Conservation (phyloP, 2,888 invertebrate genomes). For the Heliconius cydno region DNA sequence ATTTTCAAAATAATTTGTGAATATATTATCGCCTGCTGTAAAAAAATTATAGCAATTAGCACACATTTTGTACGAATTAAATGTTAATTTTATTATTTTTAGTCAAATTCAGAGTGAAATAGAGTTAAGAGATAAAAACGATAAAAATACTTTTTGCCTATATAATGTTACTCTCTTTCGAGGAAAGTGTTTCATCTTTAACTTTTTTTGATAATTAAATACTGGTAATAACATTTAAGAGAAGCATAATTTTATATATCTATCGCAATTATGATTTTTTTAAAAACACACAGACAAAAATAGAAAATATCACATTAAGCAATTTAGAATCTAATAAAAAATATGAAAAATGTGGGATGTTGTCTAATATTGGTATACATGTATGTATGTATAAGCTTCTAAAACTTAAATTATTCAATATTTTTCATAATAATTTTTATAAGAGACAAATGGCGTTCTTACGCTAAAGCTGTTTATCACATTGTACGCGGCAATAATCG, state of each 20-base stretch:
- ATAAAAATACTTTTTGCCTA: not conserved
- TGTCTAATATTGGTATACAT: not conserved
- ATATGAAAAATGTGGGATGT: not conserved
- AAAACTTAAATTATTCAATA: not conserved
- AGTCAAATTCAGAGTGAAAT: conserved; percentile 5
- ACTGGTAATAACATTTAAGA: not conserved
- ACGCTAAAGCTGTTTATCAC: conserved; percentile 2
- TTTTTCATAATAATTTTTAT: not conserved
- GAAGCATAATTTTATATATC: not conserved
- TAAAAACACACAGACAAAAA: not conserved
- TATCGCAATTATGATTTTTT: not conserved
- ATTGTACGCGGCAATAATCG: conserved; percentile 22
- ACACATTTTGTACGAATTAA: conserved; percentile 20
- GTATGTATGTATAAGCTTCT: not conserved
- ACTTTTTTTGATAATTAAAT: not conserved
- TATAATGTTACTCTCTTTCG: not conserved
- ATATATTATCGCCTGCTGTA: conserved; percentile 6
- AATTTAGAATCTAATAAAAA: too few relatives aligned
- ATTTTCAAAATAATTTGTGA: conserved; percentile 12
- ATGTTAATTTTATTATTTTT: conserved; percentile 20
- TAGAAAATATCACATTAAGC: not conserved
- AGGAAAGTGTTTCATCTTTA: conserved; percentile 8
- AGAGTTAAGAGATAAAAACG: not conserved
- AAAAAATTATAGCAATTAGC: conserved; percentile 20
- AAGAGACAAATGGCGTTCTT: conserved; percentile 2